These are phyloP conservation scores for Atethmia centrago DNA, from an alignment of 2,888 invertebrate species.

Conservation along the genomic window DNA sequence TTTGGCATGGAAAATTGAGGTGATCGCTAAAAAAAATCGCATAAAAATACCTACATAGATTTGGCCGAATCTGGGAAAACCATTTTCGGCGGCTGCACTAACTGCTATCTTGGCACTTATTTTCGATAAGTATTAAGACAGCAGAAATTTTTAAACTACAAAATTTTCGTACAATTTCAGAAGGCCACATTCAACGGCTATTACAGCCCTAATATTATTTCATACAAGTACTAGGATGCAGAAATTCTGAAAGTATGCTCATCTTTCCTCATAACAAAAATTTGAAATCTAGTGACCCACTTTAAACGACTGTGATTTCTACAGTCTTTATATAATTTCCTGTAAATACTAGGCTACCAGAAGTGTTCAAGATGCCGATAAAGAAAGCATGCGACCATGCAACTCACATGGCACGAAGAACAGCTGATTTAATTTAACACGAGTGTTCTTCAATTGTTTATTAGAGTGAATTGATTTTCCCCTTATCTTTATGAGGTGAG, in stretches of 20 bases:
- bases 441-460: conserved; percentile 28
- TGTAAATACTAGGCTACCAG: conserved; percentile 29
- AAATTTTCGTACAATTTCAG: not conserved
- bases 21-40: not conserved
- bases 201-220: not conserved
- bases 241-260: not conserved
- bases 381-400: conserved; percentile 7
- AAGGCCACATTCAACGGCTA: not conserved
- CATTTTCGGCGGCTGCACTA: not conserved
- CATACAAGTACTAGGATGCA: conserved; percentile 3
- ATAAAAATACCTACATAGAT: not conserved
- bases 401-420: conserved; percentile 4
- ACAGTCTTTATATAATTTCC: not conserved
- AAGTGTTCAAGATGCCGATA: conserved; percentile 5
- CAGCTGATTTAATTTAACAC: conserved; percentile 42
- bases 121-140: conserved; percentile 5
- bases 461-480: conserved; percentile 25
- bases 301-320: not conserved
- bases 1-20: conserved; percentile 26
- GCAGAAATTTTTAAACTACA: not conserved
- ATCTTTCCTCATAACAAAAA: not conserved
- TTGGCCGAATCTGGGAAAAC: not conserved
- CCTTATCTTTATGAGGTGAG: conserved; percentile 37
- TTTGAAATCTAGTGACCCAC: not conserved
- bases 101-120: not conserved